A percentile compares a stretch with the other conserved stretches of the same genome.
These are phyloP conservation scores for Leptodactylus fallax DNA, from an alignment of 2,797 vertebrate species.

Conservation along the genomic window DNA sequence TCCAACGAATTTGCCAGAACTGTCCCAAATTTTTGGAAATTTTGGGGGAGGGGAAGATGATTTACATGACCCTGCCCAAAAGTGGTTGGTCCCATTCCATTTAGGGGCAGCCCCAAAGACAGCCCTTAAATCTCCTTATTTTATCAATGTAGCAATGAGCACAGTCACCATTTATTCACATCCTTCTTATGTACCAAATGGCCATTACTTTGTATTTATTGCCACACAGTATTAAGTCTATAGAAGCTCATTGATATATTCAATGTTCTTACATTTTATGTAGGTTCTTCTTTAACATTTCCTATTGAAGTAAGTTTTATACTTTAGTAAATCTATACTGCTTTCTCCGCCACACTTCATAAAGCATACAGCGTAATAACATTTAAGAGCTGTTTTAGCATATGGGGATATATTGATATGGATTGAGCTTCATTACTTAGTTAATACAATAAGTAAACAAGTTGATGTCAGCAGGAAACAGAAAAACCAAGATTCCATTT, in stretches of 20 bases:
- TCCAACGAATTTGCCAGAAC: too few relatives aligned
- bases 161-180: too few relatives aligned
- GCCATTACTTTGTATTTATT: too few relatives aligned
- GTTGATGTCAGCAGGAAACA: conserved; percentile 13
- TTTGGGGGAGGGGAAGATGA: too few relatives aligned
- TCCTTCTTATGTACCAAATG: too few relatives aligned
- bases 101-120: too few relatives aligned
- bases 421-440: conserved; percentile 1
- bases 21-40: too few relatives aligned
- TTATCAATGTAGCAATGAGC: too few relatives aligned
- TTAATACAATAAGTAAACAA: conserved; percentile 24
- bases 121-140: too few relatives aligned
- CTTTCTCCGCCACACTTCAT: neutral
- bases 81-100: too few relatives aligned
- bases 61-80: too few relatives aligned
- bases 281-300: neutral
- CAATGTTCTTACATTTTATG: neutral
- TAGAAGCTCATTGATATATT: neutral
- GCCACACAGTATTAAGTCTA: too few relatives aligned
- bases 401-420: neutral
- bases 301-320: neutral
- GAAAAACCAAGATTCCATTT: neutral
- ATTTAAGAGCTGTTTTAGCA: neutral
- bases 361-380: neutral
- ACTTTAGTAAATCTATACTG: neutral